Percentiles rank a stretch among this genome's conserved stretches.
Conservation (phyloP, 2,888 invertebrate genomes). For the Maniola hyperantus region DNA sequence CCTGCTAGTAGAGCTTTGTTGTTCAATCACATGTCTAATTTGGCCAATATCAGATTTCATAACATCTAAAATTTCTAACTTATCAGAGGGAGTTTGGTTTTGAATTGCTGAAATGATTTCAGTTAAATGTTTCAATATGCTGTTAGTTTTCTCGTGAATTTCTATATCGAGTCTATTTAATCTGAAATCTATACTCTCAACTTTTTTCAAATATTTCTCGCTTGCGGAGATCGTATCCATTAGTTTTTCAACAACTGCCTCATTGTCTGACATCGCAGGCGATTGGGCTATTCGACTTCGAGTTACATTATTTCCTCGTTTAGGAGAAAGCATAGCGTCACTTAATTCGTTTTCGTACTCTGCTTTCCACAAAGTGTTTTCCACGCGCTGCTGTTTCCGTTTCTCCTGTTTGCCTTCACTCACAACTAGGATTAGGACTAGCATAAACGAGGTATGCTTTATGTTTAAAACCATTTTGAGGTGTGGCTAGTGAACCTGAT, state of each 20-base stretch:
- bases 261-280: constrained; percentile 54
- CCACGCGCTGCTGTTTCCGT: constrained; percentile 53
- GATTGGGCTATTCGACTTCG: constrained; percentile 59
- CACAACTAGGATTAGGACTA: constrained; percentile 47
- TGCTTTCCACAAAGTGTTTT: constrained; percentile 69
- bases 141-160: constrained; percentile 71
- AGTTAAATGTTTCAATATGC: constrained; percentile 60
- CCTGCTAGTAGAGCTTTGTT: constrained; percentile 31
- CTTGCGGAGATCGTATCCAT: constrained; percentile 71
- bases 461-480: constrained; percentile 54
- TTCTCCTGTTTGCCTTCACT: constrained; percentile 50
- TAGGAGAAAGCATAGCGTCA: constrained; percentile 61
- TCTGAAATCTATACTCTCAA: constrained; percentile 73
- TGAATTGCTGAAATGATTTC: constrained; percentile 54
- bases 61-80: constrained; percentile 52
- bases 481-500: constrained; percentile 48
- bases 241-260: constrained; percentile 66
- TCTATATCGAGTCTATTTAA: constrained; percentile 72
- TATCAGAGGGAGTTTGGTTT: constrained; percentile 47
- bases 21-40: constrained; percentile 57
- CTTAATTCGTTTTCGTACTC: constrained; percentile 70
- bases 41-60: constrained; percentile 55
- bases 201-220: constrained; percentile 73
- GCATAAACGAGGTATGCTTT: constrained; percentile 45
- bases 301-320: constrained; percentile 58